Evolutionary conservation across 2,888 invertebrate genomes (phyloP).

Genomic region (Andrena minutula): DNA sequence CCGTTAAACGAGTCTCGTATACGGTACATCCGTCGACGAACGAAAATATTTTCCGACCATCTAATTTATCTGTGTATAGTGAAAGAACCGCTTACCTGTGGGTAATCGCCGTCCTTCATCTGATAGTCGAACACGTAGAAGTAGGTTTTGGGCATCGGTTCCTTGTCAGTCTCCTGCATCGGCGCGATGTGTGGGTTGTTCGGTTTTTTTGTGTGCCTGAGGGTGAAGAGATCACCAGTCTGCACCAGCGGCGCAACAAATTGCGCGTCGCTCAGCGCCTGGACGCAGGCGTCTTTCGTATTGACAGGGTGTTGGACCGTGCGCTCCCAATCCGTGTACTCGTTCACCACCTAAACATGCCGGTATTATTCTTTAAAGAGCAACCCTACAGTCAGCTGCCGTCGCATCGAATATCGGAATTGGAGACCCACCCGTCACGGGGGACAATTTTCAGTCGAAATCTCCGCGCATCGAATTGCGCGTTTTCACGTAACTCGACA

Average conservation of each 20-base stretch:
- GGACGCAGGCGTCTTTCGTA: slow-evolving; percentile 94
- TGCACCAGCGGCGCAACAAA: slow-evolving; percentile 96
- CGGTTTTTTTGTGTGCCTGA: slow-evolving; percentile 80
- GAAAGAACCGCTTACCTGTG: slow-evolving; percentile 88
- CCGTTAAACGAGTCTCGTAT: neutral
- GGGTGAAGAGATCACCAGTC: slow-evolving; percentile 92
- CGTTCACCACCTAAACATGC: slow-evolving; percentile 89
- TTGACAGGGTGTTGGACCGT: slow-evolving; percentile 96
- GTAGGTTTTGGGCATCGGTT: slow-evolving; percentile 91
- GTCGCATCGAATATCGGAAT: too few relatives aligned
- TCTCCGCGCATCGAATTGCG: neutral
- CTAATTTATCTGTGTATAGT: neutral
- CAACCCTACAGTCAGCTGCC: too few relatives aligned
- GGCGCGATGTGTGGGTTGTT: slow-evolving; percentile 88
- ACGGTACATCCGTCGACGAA: neutral
- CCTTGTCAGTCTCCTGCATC: slow-evolving; percentile 86
- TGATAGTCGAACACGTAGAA: slow-evolving; percentile 97
- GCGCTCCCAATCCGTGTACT: slow-evolving; percentile 99
- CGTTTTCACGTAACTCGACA: slow-evolving; percentile 8
- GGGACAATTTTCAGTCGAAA: too few relatives aligned
- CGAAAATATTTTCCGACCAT: neutral
- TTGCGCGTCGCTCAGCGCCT: slow-evolving; percentile 97
- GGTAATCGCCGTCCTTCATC: slow-evolving; percentile 94
- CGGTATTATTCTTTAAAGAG: neutral
- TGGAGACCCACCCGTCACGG: too few relatives aligned